Percentiles rank a stretch among this genome's conserved stretches.
These are phyloP conservation scores for Sparidentex hasta DNA, from an alignment of 2,797 vertebrate genomes.

Conservation along the genomic window DNA sequence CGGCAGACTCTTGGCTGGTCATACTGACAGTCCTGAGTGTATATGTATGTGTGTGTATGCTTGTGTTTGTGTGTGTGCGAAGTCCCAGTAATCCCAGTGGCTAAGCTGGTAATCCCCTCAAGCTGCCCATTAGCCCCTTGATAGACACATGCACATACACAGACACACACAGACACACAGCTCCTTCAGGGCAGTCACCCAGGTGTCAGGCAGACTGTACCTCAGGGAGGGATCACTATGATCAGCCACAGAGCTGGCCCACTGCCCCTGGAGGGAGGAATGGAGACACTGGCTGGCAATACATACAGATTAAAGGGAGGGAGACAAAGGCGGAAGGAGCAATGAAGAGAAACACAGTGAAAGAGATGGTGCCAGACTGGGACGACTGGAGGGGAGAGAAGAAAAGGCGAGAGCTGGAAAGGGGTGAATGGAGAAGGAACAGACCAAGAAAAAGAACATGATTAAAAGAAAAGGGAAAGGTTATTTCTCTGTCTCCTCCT, in stretches of 20 bases:
- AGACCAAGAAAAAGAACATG: background rate
- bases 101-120: conserved; percentile 79
- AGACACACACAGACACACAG: conserved; percentile 21
- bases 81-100: conserved; percentile 80
- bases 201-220: conserved; percentile 72
- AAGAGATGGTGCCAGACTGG: conserved; percentile 35
- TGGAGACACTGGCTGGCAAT: conserved; percentile 65
- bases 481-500: conserved; percentile 2
- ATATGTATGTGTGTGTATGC: conserved; percentile 18
- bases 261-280: conserved; percentile 57
- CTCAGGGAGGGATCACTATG: conserved; percentile 73
- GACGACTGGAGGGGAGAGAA: conserved; percentile 12
- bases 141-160: conserved; percentile 46
- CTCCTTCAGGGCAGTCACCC: conserved; percentile 67
- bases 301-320: conserved; percentile 66
- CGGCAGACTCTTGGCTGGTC: conserved; percentile 54
- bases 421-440: background rate
- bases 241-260: conserved; percentile 72
- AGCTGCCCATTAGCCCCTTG: conserved; percentile 76
- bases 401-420: background rate
- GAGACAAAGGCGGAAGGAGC: conserved; percentile 51
- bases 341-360: conserved; percentile 26
- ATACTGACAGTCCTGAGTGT: conserved; percentile 50
- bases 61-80: conserved; percentile 30
- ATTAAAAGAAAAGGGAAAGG: conserved; percentile 13